Base-by-base conservation (phyloP, 2,888 invertebrate species). In the Conistra vaccinii region DNA sequence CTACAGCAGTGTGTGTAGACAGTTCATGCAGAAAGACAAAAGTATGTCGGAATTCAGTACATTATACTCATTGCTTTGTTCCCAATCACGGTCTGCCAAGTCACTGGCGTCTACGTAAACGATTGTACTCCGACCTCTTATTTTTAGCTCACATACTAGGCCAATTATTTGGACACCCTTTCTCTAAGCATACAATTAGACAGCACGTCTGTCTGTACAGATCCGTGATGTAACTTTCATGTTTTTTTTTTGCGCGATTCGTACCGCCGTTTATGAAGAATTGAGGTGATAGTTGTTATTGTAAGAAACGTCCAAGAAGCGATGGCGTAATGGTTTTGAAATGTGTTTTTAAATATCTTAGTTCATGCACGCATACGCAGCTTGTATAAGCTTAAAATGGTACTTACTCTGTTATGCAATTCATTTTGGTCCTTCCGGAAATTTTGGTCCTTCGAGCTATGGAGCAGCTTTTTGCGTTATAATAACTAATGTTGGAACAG, bases 91-190 rank as follows among this genome's bases (percentile, higher is more conserved):
- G 66, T 17, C 45, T 83, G 83, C 78, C 79, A 79, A 79, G 57
- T 7, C 58, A 69, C 58, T 7, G 57, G 35, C 29, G 68, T n/a
- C 68, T 69, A 68, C 51, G 78, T 73, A 73, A 82, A 69, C 69
- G 60, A 63, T 82, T 85, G 85, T 78, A 84, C 84, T 81, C 62
- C 78, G 82, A 78, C 67, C 83, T 48, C 63, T 73, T 84, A 84
- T 83, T 84, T 68, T 85, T 79, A 73, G 82, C 65, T 55, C 76
- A 69, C 76, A 85, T 87, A 77, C 80, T 76, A 72, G 85, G 85
- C 60, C 87, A 71, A 39, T 63, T 73, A 68, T 75, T 84, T 68
- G 62, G 81, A 78, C 58, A 81, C 72, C 85, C 85, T 85, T 86
- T 86, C 85, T 84, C 85, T 66, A 75, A 73, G 61, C 51, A 73